A percentile compares a stretch with the other conserved stretches of the same genome.
Conservation (phyloP, 2,797 vertebrate genomes). For the Pseudochirops corinnae region DNA sequence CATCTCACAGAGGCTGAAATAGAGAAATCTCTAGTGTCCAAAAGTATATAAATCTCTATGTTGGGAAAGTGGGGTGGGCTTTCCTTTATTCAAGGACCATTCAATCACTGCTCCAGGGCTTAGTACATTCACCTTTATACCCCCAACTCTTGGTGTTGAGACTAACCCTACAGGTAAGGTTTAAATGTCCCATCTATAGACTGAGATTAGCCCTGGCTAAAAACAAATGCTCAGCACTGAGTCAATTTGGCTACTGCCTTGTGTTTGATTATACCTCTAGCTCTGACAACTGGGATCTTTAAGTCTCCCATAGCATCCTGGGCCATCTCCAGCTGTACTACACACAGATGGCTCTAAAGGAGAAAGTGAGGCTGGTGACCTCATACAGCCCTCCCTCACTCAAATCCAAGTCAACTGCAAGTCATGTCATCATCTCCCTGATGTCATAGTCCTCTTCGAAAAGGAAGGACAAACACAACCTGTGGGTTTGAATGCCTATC, state of each 20-base stretch:
- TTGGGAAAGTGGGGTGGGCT: neutral
- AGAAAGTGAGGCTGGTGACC: no score
- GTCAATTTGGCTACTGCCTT: neutral
- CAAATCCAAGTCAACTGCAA: no score
- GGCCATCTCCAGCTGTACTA: no score
- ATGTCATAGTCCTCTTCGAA: no score
- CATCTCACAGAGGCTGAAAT: neutral
- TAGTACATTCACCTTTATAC: neutral
- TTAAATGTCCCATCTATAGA: neutral
- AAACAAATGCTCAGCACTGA: neutral
- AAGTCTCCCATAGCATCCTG: no score
- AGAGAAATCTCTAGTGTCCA: neutral
- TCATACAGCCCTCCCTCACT: no score
- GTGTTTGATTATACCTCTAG: neutral
- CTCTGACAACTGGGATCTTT: neutral
- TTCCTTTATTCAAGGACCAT: neutral
- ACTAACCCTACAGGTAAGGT: neutral
- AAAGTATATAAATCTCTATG: neutral
- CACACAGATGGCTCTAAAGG: no score
- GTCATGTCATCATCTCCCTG: no score
- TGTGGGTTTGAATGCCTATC: neutral
- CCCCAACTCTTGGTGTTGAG: neutral
- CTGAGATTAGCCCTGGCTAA: neutral
- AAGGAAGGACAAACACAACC: no score
- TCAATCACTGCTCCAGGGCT: neutral